Percentiles rank a stretch among this genome's conserved stretches.
phyloP scores from a whole-genome alignment of 2,797 vertebrate genomes.

The Carapus acus region DNA sequence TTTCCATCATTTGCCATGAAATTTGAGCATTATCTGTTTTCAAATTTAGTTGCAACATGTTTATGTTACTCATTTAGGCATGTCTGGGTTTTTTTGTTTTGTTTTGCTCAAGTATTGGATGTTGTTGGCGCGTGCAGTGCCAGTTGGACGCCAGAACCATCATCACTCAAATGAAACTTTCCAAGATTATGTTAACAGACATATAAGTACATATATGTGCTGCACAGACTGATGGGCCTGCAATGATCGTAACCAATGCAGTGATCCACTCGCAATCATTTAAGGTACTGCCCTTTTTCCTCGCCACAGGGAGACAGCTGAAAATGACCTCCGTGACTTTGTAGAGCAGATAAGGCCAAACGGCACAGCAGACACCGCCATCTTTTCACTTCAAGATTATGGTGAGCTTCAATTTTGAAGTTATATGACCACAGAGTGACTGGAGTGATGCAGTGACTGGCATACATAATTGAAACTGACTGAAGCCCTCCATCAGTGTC shows the following conservation, averaged over 20 bases:
- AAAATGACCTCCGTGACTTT: constrained; percentile 74
- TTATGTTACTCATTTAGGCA: too few relatives aligned
- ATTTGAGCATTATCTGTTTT: too few relatives aligned
- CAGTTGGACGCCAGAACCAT: too few relatives aligned
- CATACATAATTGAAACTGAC: neutral
- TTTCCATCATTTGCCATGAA: too few relatives aligned
- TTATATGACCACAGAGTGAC: neutral
- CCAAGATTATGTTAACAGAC: too few relatives aligned
- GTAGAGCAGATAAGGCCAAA: constrained; percentile 68
- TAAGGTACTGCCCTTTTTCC: neutral
- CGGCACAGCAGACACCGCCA: constrained; percentile 56
- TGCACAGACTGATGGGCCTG: neutral
- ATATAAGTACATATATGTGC: neutral
- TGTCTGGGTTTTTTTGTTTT: too few relatives aligned
- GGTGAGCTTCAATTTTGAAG: constrained; percentile 60
- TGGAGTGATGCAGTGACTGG: neutral
- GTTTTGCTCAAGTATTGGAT: too few relatives aligned
- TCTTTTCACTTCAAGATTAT: constrained; percentile 72
- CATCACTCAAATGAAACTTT: too few relatives aligned
- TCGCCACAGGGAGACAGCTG: constrained; percentile 75
- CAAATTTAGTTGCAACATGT: too few relatives aligned
- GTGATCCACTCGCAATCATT: neutral
- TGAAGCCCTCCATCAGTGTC: neutral
- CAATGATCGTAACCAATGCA: neutral
- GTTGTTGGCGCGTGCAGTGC: too few relatives aligned